phyloP scores from a whole-genome alignment of 2,113 vertebrate species.

The Sylvicapra grimmia region DNA sequence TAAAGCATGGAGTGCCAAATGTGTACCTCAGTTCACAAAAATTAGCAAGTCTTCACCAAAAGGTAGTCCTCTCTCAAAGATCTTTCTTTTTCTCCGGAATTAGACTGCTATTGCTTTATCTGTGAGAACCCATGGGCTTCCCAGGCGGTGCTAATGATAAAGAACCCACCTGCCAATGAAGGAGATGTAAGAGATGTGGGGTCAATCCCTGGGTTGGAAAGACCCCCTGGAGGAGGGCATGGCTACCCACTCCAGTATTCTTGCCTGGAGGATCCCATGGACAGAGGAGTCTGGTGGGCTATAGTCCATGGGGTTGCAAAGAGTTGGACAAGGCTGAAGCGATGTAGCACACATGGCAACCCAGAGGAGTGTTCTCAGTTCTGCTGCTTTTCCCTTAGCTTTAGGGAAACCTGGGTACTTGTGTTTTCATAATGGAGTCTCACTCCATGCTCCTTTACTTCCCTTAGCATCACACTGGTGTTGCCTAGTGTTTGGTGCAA shows the following conservation, averaged over 20 bases:
- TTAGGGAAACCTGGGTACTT: neutral
- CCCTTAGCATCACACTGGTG: neutral
- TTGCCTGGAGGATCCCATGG: neutral
- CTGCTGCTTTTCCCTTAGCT: neutral
- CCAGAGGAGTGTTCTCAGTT: neutral
- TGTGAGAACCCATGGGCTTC: neutral
- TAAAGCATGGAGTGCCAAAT: neutral
- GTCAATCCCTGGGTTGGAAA: neutral
- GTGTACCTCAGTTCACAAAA: neutral
- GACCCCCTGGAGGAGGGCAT: neutral
- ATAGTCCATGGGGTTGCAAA: neutral
- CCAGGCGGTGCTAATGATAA: neutral
- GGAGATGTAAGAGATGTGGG: neutral
- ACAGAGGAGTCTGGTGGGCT: neutral
- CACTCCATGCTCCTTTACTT: neutral
- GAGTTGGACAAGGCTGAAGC: neutral
- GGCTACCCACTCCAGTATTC: neutral
- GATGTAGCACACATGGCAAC: neutral
- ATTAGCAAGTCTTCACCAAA: neutral
- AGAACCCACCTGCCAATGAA: neutral
- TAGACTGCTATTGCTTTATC: neutral
- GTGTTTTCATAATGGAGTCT: neutral
- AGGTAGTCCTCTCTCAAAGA: neutral
- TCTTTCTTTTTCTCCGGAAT: neutral
- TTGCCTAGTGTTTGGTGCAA: neutral